Conservation (phyloP, 37 sponge, comb jelly and placozoan genomes). For the Chondrilla cf. caribensis region DNA sequence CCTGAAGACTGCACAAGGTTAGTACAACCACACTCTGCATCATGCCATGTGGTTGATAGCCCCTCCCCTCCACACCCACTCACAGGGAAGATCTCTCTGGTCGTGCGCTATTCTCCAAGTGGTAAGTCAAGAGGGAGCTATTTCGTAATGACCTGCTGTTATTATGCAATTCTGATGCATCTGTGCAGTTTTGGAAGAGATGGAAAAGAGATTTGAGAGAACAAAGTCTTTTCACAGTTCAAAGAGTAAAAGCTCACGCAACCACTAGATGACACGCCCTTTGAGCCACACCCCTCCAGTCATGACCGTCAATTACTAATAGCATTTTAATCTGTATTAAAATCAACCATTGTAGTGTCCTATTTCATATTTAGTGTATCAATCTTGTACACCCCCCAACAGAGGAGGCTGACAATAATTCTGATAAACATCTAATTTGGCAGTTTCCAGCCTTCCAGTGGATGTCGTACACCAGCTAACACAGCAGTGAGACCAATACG, state of each 20-base stretch:
- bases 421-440: no score
- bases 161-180: no score
- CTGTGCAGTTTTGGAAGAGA: conserved; percentile 77
- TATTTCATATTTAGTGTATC: no score
- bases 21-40: neutral
- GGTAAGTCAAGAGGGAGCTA: conserved; percentile 26
- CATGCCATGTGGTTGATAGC: no score
- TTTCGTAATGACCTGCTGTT: neutral
- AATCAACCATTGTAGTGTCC: no score
- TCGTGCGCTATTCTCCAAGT: conserved; percentile 86
- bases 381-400: no score
- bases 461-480: no score
- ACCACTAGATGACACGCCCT: neutral
- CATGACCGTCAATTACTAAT: neutral
- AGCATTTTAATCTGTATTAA: no score
- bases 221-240: conserved; percentile 65
- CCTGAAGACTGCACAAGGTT: conserved; percentile 86
- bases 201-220: conserved; percentile 87
- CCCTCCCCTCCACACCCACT: neutral
- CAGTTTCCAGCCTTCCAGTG: no score
- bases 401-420: no score
- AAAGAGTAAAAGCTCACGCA: neutral
- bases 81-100: conserved; percentile 65
- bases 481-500: no score
- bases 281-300: neutral